These are phyloP conservation scores for Drosophila santomea DNA, from an alignment of 1,140 invertebrate genomes.

Conservation along the genomic window DNA sequence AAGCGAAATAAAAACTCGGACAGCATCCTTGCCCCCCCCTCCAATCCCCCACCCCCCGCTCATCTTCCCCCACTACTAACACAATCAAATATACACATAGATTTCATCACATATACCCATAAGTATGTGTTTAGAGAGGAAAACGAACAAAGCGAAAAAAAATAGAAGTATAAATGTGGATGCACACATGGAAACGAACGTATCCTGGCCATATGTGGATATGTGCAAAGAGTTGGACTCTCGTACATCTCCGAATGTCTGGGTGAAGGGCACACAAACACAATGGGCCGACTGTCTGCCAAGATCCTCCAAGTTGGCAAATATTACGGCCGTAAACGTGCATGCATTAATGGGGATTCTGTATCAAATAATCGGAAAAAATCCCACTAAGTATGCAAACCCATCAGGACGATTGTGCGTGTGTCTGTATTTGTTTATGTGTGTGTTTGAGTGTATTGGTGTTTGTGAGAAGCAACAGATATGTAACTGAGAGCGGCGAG, in stretches of 20 bases:
- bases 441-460: background rate
- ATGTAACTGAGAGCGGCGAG: constrained; percentile 24
- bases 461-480: constrained; percentile 52
- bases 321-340: constrained; percentile 60
- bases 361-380: constrained; percentile 63
- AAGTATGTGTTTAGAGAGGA: constrained; percentile 30
- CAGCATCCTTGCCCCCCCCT: constrained; percentile 32
- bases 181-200: constrained; percentile 8
- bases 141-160: background rate
- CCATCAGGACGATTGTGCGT: constrained; percentile 30
- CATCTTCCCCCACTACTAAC: background rate
- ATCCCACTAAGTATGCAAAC: constrained; percentile 40
- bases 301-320: constrained; percentile 60
- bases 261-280: constrained; percentile 54
- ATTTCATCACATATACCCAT: constrained; percentile 39
- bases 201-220: constrained; percentile 10
- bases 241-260: constrained; percentile 37
- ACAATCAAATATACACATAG: constrained; percentile 38
- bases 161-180: constrained; percentile 34
- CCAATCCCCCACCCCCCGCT: background rate
- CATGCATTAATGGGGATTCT: constrained; percentile 66
- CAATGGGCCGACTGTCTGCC: constrained; percentile 45
- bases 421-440: background rate
- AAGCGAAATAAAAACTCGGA: constrained; percentile 77
- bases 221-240: constrained; percentile 29